phyloP scores from a whole-genome alignment of 2,888 invertebrate genomes.

The Craniophora ligustri region DNA sequence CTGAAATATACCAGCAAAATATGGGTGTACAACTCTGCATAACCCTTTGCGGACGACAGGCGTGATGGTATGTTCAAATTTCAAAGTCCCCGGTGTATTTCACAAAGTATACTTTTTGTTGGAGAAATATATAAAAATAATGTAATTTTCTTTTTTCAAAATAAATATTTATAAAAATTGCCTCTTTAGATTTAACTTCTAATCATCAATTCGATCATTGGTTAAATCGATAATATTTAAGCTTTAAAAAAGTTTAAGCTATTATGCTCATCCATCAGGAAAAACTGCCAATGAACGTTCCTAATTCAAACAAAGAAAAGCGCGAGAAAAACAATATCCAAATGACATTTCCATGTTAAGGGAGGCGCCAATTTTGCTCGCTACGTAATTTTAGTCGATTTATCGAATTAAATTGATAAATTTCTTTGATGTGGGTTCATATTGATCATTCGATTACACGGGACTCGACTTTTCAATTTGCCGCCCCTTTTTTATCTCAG shows the following conservation, averaged over 20 bases:
- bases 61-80: too few species aligned
- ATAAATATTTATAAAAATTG: too few species aligned
- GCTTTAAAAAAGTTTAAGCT: too few species aligned
- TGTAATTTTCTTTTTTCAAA: background rate
- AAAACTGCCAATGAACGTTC: constrained; percentile 9
- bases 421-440: constrained; percentile 79
- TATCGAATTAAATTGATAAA: constrained; percentile 79
- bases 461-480: constrained; percentile 84
- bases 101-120: too few species aligned
- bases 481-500: constrained; percentile 70
- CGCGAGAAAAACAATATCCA: constrained; percentile 62
- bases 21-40: too few species aligned
- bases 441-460: constrained; percentile 81
- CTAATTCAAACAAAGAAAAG: constrained; percentile 37
- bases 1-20: too few species aligned
- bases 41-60: too few species aligned
- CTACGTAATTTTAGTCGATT: constrained; percentile 76
- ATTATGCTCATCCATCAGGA: background rate
- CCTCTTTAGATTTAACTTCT: too few species aligned
- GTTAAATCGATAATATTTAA: too few species aligned
- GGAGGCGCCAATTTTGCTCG: constrained; percentile 75
- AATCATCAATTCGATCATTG: too few species aligned
- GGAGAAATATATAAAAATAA: too few species aligned
- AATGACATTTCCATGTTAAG: constrained; percentile 76
- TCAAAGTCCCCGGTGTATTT: too few species aligned